Percentiles rank a stretch among this genome's conserved stretches.
These are phyloP conservation scores for Patella ulyssiponensis DNA, from an alignment of 2,888 invertebrate species.

Conservation along the genomic window DNA sequence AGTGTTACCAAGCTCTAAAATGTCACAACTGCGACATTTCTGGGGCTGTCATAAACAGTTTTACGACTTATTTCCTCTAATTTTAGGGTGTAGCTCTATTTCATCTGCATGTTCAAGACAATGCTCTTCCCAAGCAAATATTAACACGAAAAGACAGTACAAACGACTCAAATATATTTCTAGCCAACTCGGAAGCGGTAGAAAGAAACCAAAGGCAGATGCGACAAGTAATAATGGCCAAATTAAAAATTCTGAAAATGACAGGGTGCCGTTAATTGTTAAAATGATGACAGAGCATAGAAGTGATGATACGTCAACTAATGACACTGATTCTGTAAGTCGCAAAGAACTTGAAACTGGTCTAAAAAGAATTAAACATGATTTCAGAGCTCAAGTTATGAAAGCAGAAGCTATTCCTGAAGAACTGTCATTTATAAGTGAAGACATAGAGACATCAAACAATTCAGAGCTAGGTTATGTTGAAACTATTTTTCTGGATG, in stretches of 20 bases:
- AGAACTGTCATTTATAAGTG: too few species aligned
- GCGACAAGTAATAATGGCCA: too few species aligned
- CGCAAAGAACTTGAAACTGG: neutral
- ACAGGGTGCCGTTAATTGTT: neutral
- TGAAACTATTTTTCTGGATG: constrained; percentile 32
- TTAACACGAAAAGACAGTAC: too few species aligned
- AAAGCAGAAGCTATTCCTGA: neutral
- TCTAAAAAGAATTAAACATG: neutral
- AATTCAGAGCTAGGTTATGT: neutral
- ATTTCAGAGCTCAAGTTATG: neutral
- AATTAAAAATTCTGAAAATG: neutral
- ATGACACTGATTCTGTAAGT: neutral
- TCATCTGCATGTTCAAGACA: too few species aligned
- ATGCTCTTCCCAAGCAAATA: too few species aligned
- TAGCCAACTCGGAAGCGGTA: neutral
- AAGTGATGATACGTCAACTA: neutral
- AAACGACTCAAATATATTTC: neutral
- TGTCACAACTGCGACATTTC: too few species aligned
- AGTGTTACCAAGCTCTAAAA: too few species aligned
- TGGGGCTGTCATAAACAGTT: too few species aligned
- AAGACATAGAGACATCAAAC: too few species aligned
- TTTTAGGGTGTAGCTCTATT: too few species aligned
- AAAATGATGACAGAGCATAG: neutral
- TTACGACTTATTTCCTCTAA: too few species aligned
- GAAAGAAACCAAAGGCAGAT: neutral